These are phyloP conservation scores for Agriopis leucophaearia DNA, from an alignment of 2,888 invertebrate genomes.

Conservation along the genomic window DNA sequence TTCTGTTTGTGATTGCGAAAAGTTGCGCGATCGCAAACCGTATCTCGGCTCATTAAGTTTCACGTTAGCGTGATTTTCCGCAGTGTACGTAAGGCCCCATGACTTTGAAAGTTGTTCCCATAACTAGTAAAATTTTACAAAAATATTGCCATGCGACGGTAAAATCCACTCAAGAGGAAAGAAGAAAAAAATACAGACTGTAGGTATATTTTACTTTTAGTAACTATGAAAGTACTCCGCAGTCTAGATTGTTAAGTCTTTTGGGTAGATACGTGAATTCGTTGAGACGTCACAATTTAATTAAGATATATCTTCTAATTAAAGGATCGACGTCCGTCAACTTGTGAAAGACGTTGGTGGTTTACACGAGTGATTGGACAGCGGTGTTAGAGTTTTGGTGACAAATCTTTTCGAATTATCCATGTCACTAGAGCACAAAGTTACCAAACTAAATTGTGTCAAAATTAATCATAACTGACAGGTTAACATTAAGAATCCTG, in stretches of 20 bases:
- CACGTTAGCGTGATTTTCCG: no score
- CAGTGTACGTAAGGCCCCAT: no score
- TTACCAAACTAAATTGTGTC: neutral
- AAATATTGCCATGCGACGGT: no score
- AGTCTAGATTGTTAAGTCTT: neutral
- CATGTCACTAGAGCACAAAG: neutral
- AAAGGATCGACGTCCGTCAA: constrained; percentile 62
- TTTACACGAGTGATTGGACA: constrained; percentile 64
- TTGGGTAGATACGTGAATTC: constrained; percentile 62
- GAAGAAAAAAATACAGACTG: no score
- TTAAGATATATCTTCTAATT: constrained; percentile 72
- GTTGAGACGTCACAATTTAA: constrained; percentile 84
- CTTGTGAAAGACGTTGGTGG: constrained; percentile 47
- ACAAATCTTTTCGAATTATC: constrained; percentile 47
- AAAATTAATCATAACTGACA: neutral
- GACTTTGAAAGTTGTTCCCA: no score
- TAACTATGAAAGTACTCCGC: no score
- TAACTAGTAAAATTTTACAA: no score
- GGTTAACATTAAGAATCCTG: neutral
- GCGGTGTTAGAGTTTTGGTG: constrained; percentile 56
- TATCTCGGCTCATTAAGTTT: no score
- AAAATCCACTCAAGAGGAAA: no score
- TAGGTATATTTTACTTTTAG: no score
- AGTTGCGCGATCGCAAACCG: no score
- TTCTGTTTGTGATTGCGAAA: no score